Percentiles rank a stretch among this genome's conserved stretches.
phyloP scores from a whole-genome alignment of 2,113 vertebrate genomes.

The Cochlearius cochlearius region DNA sequence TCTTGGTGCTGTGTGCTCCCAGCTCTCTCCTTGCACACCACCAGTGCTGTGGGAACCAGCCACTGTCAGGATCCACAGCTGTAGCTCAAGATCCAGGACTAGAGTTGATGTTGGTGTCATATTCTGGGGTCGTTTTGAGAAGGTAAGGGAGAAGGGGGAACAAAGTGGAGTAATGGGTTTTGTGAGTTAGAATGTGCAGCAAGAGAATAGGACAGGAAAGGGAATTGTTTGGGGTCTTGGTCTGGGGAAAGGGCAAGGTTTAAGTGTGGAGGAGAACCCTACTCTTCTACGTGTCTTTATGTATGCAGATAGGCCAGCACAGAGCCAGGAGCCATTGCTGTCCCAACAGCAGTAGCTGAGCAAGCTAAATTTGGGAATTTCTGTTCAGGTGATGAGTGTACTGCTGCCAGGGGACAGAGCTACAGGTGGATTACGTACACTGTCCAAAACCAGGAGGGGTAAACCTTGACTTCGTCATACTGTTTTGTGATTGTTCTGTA shows the following conservation, averaged over 20 bases:
- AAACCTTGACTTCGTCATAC: background rate
- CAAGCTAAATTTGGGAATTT: background rate
- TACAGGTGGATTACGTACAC: accelerated
- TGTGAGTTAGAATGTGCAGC: background rate
- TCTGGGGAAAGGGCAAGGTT: background rate
- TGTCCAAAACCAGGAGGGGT: background rate
- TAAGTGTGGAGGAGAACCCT: background rate
- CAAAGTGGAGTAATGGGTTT: background rate
- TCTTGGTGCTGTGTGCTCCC: background rate
- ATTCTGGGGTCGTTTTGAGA: background rate
- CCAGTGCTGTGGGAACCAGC: background rate
- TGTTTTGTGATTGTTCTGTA: background rate
- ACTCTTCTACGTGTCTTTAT: background rate
- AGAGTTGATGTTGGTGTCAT: accelerated
- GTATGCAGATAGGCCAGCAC: background rate
- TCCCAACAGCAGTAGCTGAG: background rate
- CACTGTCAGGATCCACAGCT: background rate
- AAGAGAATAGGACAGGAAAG: background rate
- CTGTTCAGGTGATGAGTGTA: background rate
- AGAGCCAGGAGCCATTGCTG: background rate
- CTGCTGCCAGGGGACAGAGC: background rate
- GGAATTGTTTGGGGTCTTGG: too few relatives aligned
- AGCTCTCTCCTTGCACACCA: background rate
- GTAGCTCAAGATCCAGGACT: background rate
- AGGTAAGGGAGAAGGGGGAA: background rate